A percentile compares a stretch with the other conserved stretches of the same genome.
phyloP scores from a whole-genome alignment of 2,797 vertebrate genomes.

The Sebastes nivosus region DNA sequence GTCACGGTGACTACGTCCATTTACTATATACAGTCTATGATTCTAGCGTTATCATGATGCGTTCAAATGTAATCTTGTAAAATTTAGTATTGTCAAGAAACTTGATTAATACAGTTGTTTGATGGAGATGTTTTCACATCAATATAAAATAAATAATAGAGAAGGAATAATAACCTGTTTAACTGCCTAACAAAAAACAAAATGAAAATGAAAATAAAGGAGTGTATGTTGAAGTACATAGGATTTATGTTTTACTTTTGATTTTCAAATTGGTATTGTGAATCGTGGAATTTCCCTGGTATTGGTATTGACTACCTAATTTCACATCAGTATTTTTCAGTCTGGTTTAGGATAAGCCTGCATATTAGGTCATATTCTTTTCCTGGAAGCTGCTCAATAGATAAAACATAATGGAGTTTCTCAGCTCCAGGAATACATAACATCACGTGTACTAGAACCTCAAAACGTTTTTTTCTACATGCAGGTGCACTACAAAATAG shows the following conservation, averaged over 20 bases:
- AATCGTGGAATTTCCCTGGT: background rate
- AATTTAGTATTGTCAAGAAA: background rate
- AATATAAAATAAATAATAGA: background rate
- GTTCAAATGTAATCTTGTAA: background rate
- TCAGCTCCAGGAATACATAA: conserved; percentile 38
- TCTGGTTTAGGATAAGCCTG: conserved; percentile 13
- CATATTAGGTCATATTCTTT: conserved; percentile 11
- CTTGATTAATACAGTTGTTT: background rate
- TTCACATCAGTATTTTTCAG: background rate
- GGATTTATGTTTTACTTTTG: background rate
- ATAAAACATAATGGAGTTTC: conserved; percentile 44
- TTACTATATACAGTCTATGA: too few species aligned
- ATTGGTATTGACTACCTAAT: background rate
- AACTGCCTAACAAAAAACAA: background rate
- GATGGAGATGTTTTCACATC: background rate
- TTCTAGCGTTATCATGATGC: background rate
- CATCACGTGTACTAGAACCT: conserved; percentile 43
- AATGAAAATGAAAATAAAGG: background rate
- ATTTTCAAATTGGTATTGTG: accelerated
- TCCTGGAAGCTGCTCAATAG: conserved; percentile 31
- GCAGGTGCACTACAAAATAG: conserved; percentile 63
- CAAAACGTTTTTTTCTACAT: conserved; percentile 3
- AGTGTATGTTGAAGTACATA: background rate
- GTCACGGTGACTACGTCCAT: too few species aligned
- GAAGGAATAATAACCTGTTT: background rate